Base-by-base conservation (phyloP, 2,888 invertebrate genomes). In the Liodrosophila aerea region DNA sequence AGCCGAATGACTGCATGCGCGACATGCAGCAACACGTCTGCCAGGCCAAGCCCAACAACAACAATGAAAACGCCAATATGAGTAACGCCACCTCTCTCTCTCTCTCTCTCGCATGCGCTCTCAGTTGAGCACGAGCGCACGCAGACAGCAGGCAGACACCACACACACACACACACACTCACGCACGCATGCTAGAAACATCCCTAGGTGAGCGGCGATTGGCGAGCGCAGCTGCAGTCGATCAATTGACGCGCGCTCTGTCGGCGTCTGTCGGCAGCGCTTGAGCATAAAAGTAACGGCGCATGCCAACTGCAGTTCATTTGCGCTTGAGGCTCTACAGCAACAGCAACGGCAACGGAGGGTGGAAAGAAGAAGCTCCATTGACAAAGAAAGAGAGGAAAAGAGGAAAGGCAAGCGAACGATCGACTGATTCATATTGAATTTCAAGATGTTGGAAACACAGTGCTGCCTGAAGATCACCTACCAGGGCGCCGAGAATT, bases 11-110 rank as follows among this genome's bases (percentile, higher is more conserved):
- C 13, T 30, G 27, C 41, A 39, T 18, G 54, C 53, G 60, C 84
- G 85, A 86, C 78, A 86, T 84, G 78, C 78, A 78, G 66, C 44
- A 58, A 78, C 78, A 30, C 60, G 82, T 69, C 53, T 11, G 13
- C 7, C 33, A 22, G 27, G 16, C n/a, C 37, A 9, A 37, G 16
- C 18, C 65, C 16, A 27, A 13, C 27, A 16, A 37, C 46, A 59
- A 43, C 52, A 46, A 39, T 33, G 63, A 52, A 18, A 44, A 30
- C n/a, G 40, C 22, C 3, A 2, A 22, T 22, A 31, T n/a, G 9
- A 44, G 34, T 18, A 12, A 1, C n/a, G 7, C 5, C n/a, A 16
- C 11, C 50, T 61, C 27, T 69, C 58, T 4, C 50, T 13, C 40
- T 46, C 31, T 46, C 7, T 34, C 18, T 12, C n/a, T 52, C n/a